Conservation (phyloP, 2,113 vertebrate species). For the Lipotes vexillifer region DNA sequence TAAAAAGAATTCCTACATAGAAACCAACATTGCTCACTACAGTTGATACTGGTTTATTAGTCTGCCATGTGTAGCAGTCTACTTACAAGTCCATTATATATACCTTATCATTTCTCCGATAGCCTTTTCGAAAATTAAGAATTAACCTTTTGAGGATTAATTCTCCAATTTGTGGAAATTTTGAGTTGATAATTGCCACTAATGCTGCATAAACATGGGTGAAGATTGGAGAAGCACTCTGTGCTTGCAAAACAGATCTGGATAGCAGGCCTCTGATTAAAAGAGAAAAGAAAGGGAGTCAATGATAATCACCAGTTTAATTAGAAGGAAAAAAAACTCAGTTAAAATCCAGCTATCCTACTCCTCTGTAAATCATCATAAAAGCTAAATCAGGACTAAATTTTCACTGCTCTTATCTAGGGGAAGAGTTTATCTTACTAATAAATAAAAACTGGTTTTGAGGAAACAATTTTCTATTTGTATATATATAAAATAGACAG, state of each 20-base stretch:
- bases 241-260: constrained; percentile 94
- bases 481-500: background rate
- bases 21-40: background rate
- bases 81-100: background rate
- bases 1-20: background rate
- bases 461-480: constrained; percentile 1
- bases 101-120: constrained; percentile 98
- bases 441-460: constrained; percentile 19
- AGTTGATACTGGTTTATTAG: background rate
- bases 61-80: background rate
- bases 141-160: constrained; percentile 96
- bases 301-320: background rate
- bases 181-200: constrained; percentile 98
- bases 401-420: background rate
- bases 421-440: background rate
- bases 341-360: background rate
- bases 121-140: constrained; percentile 95
- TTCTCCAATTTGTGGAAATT: constrained; percentile 97
- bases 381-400: constrained; percentile 5
- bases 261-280: constrained; percentile 88
- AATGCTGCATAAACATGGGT: constrained; percentile 96
- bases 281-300: constrained; percentile 41
- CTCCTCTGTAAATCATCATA: background rate
- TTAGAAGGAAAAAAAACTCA: background rate
- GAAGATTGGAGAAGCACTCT: constrained; percentile 96